phyloP scores from a whole-genome alignment of 1,140 invertebrate species.

The Lasioglossum baleicum region DNA sequence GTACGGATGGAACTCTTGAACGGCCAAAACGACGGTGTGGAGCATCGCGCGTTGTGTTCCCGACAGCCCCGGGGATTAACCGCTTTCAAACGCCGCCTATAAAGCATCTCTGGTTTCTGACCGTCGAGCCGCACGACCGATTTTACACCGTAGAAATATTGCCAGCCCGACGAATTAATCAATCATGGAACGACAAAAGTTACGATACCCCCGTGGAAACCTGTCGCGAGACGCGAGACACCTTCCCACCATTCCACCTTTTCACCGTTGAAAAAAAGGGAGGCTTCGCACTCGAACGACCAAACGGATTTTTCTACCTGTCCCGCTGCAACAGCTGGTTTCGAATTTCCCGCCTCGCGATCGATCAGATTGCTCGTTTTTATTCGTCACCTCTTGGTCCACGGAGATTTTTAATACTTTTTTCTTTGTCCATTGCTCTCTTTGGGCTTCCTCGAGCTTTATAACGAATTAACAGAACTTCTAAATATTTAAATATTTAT shows the following conservation, averaged over 20 bases:
- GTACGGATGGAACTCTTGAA: too few relatives aligned
- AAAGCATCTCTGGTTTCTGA: slow-evolving; percentile 5
- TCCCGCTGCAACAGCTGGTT: too few relatives aligned
- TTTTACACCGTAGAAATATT: neutral
- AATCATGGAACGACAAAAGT: slow-evolving; percentile 8
- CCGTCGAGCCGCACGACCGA: neutral
- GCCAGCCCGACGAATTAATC: neutral
- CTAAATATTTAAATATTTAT: too few relatives aligned
- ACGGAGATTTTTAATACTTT: too few relatives aligned
- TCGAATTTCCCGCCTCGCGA: neutral
- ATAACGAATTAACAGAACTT: too few relatives aligned
- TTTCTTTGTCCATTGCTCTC: too few relatives aligned
- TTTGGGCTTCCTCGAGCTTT: too few relatives aligned
- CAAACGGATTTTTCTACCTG: neutral
- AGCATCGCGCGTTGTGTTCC: neutral
- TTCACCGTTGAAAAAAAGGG: too few relatives aligned
- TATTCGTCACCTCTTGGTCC: too few relatives aligned
- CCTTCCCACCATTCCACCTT: neutral
- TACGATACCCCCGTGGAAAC: neutral
- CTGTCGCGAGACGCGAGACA: neutral
- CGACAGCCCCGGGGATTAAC: slow-evolving; percentile 23
- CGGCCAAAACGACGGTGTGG: neutral
- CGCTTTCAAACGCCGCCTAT: slow-evolving; percentile 7
- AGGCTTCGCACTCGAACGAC: neutral
- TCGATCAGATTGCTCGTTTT: too few relatives aligned